Evolutionary conservation across 2,797 vertebrate species (phyloP), one percentile per base, ranked within the genome.

Genomic region (Phrynocephalus guinanensis): DNA sequence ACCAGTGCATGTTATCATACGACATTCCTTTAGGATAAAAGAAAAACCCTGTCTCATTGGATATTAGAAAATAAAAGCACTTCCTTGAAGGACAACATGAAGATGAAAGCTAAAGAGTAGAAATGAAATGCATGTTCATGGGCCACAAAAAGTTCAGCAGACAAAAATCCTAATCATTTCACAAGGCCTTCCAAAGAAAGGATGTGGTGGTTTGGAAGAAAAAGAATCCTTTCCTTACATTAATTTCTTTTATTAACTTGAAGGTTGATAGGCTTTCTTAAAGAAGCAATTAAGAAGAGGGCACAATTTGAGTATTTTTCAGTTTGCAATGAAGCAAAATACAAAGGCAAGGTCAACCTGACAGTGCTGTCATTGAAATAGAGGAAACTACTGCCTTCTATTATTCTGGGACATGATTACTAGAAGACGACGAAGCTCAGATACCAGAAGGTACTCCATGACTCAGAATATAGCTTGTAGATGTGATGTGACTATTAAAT

Each of bases 381-480:
- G 66, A 50, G 88, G 86, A 91, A 94, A 91, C 83, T 71, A 87
- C 87, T 92, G 88, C 80, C 89, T 38, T 0, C 56, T 88, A 82
- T 88, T 86, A 88, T 83, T 89, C 87, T 82, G 73, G 91, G 38
- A 8, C 85, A 81, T 78, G 91, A 91, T 92, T 83, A 71, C 83
- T 90, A 90, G 78, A 83, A 90, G 88, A 28, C 75, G 82, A 85
- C 67, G 15, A 79, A 91, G 89, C 48, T 79, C 83, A 93, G 90
- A 92, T 94, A 92, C 91, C 83, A 91, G 90, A 90, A 85, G 66
- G 52, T 91, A 92, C 86, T 88, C 44, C 91, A 0, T 95, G 93
- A 95, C 92, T 96, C 94, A 96, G 71, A 72, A 92, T 92, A 93
- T 90, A 93, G 91, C 92, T 28, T 85, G 83, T 73, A 91, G 88